A percentile compares a stretch with the other conserved stretches of the same genome.
phyloP scores from a whole-genome alignment of 2,113 vertebrate species.

The Vireo altiloquus region DNA sequence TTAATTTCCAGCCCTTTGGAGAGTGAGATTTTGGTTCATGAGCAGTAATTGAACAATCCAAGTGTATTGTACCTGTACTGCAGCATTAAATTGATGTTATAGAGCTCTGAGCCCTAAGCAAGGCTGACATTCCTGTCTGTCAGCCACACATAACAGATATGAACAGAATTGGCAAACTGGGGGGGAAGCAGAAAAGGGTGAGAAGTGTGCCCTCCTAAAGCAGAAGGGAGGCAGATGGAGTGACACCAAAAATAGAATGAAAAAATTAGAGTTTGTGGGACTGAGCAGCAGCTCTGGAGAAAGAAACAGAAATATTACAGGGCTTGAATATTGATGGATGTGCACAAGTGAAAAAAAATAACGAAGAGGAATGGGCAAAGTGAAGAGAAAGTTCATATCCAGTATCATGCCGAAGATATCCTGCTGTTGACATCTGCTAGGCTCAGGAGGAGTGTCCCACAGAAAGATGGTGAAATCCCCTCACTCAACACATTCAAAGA shows the following conservation, averaged over 20 bases:
- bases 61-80: neutral
- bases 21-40: neutral
- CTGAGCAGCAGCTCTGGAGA: neutral
- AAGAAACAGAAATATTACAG: neutral
- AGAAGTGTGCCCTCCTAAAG: neutral
- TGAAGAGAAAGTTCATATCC: neutral
- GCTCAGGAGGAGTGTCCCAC: neutral
- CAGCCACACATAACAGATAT: neutral
- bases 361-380: neutral
- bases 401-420: neutral
- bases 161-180: neutral
- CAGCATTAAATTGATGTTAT: neutral
- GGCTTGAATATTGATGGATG: neutral
- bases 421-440: constrained; percentile 14
- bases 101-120: neutral
- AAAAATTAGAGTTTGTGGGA: neutral
- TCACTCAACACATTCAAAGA: constrained; percentile 10
- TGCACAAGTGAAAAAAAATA: neutral
- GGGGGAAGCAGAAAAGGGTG: neutral
- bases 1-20: constrained; percentile 1
- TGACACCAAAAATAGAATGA: neutral
- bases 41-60: neutral
- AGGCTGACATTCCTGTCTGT: neutral
- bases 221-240: neutral
- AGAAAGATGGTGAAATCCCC: neutral